Base-by-base conservation (phyloP, 1,140 invertebrate species). In the Rhagoletis zephyria region DNA sequence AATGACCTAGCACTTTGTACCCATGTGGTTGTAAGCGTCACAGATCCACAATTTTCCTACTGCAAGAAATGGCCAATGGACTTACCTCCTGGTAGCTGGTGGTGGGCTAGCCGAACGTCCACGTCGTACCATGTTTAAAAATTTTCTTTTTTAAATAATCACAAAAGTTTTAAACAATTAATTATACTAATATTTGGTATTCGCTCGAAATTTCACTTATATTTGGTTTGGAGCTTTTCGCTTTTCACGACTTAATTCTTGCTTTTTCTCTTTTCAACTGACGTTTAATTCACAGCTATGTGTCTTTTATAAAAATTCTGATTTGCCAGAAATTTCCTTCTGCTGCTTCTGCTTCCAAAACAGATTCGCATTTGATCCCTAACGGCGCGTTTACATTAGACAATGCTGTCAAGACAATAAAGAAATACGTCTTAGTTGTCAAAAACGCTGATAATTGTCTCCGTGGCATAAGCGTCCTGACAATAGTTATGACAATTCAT, bases 61-160 rank as follows among this genome's bases (percentile, higher is more conserved):
- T 19, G 10, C 6, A 3, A 19, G 45, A 51, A 48, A 42, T 61
- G 74, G 74, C 14, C 16, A 87, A 85, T 12, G 14, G 65, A 88
- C 90, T 93, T 94, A 95, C 94, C 94, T 94, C 90, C 94, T 92
- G 40, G 93, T 92, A 64, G 95, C 95, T 88, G 95, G 94, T 86
- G 95, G 95, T 89, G 96, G 95, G 91, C 94, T 95, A 59, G 95
- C 94, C 88, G 95, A 95, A 92, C 96, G 94, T 95, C 96, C 96
- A 93, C 96, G 94, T 94, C 96, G 95, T 93, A 95, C 95, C 96
- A 97, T 97, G 93, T 94, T 95, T 87, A 86, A 89, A 93, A 19
- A 85, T 56, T 67, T 67, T 67, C 45, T 59, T 7, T 81, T 56
- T 56, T 81, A 81, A 81, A n/a, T 48, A 77, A 77, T 67, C 12